Conservation (phyloP, 2,888 invertebrate genomes). For the Kryphioiulus occultus region DNA sequence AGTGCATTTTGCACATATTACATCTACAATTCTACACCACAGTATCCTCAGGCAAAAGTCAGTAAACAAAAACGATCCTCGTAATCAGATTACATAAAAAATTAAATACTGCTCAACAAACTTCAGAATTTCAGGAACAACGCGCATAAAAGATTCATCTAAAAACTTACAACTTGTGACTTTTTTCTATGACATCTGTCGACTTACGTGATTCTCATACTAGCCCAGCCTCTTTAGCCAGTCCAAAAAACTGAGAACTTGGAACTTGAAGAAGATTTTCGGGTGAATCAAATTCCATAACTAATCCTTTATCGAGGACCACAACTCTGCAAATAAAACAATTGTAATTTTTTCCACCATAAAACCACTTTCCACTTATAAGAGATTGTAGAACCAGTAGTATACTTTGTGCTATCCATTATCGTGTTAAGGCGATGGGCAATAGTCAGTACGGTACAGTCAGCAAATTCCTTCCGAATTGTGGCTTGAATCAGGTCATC, state of each 20-base stretch:
- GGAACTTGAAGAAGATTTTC: slow-evolving; percentile 73
- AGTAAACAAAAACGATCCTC: not conserved
- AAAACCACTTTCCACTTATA: not conserved
- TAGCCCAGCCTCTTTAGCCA: slow-evolving; percentile 86
- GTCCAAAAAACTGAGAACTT: slow-evolving; percentile 76
- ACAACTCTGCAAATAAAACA: slow-evolving; percentile 69
- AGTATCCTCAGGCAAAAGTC: not conserved
- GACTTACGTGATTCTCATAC: slow-evolving; percentile 57
- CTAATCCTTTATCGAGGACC: slow-evolving; percentile 75
- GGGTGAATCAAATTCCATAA: slow-evolving; percentile 81
- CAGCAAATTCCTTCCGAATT: slow-evolving; percentile 83
- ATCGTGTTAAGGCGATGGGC: slow-evolving; percentile 93
- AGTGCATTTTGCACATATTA: too few species aligned
- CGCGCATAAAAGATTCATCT: not conserved
- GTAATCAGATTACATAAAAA: too few species aligned
- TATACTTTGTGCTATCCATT: slow-evolving; percentile 69
- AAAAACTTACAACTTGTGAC: too few species aligned
- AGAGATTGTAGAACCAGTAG: not conserved
- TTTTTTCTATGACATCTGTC: not conserved
- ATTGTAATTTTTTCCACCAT: not conserved
- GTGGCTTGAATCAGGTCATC: slow-evolving; percentile 72
- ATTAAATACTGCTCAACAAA: not conserved
- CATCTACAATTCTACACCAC: not conserved
- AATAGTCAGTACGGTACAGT: slow-evolving; percentile 89
- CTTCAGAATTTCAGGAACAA: not conserved